Evolutionary conservation across 2,888 invertebrate genomes (phyloP), one percentile per base, ranked within the genome.

Genomic region (Drosophila subquinaria): DNA sequence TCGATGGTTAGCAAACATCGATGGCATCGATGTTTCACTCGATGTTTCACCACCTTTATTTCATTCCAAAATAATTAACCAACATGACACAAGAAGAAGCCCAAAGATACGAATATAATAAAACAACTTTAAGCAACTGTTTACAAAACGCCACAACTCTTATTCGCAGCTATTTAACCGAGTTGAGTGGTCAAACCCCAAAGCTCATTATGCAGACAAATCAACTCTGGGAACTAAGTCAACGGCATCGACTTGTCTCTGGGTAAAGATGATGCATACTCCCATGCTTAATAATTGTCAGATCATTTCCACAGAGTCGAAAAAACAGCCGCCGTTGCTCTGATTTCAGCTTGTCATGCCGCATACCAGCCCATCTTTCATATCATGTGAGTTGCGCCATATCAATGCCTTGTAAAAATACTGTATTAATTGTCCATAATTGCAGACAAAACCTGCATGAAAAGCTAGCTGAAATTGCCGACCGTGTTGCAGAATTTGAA

Each of bases 221-320:
- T 40, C 71, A 65, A 2, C 50, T 82, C 11, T 82, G 82, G 82
- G 82, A 82, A 6, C 27, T 80, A n/a, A 67, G 59, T 13, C 80
- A 85, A 59, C 68, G 85, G 1, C 59, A 75, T 9, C 53, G 57
- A 6, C 15, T 75, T 17, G 61, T 75, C 15, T 45, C 51, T 15
- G 69, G 82, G 82, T 82, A 81, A 79, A 33, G 15, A 42, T 23
- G 8, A 42, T 53, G 10, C 3, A 6, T 2, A 3, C 1, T 27
- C 27, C 52, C 10, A 5, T 1, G 20, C 27, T 15, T 10, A 30
- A 40, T 42, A 40, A 17, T 53, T 42, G n/a, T 30, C n/a, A 1
- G 3, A 53, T 13, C 3, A 27, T 69, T 30, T 13, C 8, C 10
- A 82, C 10, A 85, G 85, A 5, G 42, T 33, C 5, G 36, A 84